Conservation (phyloP, 2,113 vertebrate genomes). For the Petroica traversi region DNA sequence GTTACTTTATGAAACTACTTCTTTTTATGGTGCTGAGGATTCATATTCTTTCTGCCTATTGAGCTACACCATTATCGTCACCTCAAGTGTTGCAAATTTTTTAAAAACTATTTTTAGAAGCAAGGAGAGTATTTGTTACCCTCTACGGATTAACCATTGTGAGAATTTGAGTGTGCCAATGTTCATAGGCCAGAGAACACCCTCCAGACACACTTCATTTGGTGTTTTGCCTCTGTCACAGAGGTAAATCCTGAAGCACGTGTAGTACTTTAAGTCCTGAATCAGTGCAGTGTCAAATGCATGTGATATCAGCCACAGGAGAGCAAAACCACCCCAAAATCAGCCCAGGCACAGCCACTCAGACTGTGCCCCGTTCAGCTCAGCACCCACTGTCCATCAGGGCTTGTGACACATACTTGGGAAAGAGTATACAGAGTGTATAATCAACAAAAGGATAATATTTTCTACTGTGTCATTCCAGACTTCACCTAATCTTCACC, state of each 20-base stretch:
- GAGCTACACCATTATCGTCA: not conserved
- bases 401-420: not conserved
- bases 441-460: not conserved
- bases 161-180: not conserved
- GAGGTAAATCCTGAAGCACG: not conserved
- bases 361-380: not conserved
- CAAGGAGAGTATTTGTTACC: not conserved
- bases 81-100: not conserved
- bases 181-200: not conserved
- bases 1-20: constrained; percentile 22
- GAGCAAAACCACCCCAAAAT: not conserved
- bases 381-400: not conserved
- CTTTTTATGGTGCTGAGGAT: constrained; percentile 16
- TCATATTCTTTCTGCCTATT: constrained; percentile 15
- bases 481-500: not conserved
- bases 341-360: not conserved
- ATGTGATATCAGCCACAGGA: not conserved
- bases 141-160: not conserved
- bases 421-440: not conserved
- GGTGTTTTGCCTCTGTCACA: not conserved
- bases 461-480: not conserved
- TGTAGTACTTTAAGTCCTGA: not conserved
- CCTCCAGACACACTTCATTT: not conserved
- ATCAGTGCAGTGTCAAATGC: not conserved
- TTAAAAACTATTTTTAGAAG: not conserved